Evolutionary conservation across 2,113 vertebrate genomes (phyloP).

Genomic region (Tautogolabrus adspersus): DNA sequence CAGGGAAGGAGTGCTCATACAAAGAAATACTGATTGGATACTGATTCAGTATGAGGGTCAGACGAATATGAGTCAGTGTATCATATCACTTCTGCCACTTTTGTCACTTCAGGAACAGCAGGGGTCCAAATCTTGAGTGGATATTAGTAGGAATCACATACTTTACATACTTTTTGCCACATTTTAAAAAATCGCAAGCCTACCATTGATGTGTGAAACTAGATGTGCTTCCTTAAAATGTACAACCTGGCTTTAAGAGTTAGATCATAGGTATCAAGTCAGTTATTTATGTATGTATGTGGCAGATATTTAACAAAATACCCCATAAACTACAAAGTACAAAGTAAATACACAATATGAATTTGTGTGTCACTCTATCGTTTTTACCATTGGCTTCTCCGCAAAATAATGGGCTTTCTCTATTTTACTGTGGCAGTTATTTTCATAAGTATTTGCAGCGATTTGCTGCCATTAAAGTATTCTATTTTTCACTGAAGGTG

Average conservation of each 20-base stretch:
- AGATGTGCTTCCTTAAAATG: constrained; percentile 4
- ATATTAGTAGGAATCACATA: constrained; percentile 52
- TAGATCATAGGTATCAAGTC: background rate
- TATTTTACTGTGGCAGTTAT: background rate
- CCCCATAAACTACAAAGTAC: background rate
- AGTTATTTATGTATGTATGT: background rate
- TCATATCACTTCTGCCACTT: constrained; percentile 73
- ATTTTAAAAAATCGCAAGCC: constrained; percentile 38
- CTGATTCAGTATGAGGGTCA: constrained; percentile 69
- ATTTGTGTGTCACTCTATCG: background rate
- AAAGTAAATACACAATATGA: background rate
- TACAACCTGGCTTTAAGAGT: background rate
- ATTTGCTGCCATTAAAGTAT: accelerated
- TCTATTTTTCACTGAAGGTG: background rate
- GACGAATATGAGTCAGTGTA: constrained; percentile 66
- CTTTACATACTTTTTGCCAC: constrained; percentile 59
- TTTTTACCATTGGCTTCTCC: background rate
- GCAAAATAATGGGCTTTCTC: background rate
- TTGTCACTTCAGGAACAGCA: constrained; percentile 58
- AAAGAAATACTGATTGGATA: constrained; percentile 80
- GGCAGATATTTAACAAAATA: background rate
- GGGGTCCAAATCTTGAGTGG: constrained; percentile 47
- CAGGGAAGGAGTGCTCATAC: constrained; percentile 66
- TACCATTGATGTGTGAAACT: constrained; percentile 19
- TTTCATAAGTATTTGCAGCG: too few relatives aligned